Conservation (phyloP, 2,888 invertebrate genomes). For the Emesis furor region DNA sequence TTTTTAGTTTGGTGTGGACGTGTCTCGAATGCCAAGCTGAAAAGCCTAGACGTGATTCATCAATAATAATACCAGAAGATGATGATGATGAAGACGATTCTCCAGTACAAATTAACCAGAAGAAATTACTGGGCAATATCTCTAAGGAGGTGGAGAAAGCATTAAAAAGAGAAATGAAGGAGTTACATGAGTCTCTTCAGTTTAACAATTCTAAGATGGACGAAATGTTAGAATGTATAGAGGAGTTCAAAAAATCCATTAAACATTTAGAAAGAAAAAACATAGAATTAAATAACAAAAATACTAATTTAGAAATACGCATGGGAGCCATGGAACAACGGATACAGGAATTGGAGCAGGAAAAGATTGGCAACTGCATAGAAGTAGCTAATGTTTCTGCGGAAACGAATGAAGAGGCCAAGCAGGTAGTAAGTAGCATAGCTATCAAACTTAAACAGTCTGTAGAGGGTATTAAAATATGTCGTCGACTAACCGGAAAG, state of each 20-base stretch:
- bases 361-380: background rate
- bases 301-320: slow-evolving; percentile 33
- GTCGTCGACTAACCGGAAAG: background rate
- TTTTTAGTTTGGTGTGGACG: slow-evolving; percentile 55
- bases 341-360: slow-evolving; percentile 58
- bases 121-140: slow-evolving; percentile 40
- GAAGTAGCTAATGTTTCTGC: background rate
- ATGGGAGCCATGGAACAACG: slow-evolving; percentile 56
- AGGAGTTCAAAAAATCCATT: slow-evolving; percentile 28
- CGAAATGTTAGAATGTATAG: slow-evolving; percentile 36
- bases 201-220: slow-evolving; percentile 54
- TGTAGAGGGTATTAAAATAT: background rate
- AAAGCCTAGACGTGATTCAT: slow-evolving; percentile 24
- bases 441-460: background rate
- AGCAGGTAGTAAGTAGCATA: background rate
- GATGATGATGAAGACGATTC: slow-evolving; percentile 4
- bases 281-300: slow-evolving; percentile 24
- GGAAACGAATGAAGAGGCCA: background rate
- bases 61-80: slow-evolving; percentile 45
- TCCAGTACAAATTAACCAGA: background rate
- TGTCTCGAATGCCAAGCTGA: slow-evolving; percentile 53
- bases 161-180: slow-evolving; percentile 26
- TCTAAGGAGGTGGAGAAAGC: slow-evolving; percentile 54
- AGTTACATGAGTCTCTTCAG: slow-evolving; percentile 31
- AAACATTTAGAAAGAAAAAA: slow-evolving; percentile 31